Conservation (phyloP, 2,888 invertebrate species). For the Eristalinus sepulchralis region DNA sequence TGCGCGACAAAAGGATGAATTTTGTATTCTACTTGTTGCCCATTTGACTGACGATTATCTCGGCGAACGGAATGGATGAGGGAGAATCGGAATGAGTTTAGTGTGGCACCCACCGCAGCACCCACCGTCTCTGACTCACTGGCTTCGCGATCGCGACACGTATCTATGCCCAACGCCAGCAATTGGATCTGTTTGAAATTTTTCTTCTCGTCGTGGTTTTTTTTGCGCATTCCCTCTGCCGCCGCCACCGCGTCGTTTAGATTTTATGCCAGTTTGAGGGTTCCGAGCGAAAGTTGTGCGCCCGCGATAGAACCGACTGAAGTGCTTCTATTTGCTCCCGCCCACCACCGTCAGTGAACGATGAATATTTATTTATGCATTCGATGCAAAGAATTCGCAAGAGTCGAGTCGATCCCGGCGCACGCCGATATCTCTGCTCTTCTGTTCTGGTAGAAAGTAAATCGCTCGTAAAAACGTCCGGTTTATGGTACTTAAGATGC, state of each 20-base stretch:
- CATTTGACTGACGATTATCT: constrained; percentile 13
- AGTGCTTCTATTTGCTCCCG: constrained; percentile 16
- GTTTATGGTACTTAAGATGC: not conserved
- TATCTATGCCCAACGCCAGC: not conserved
- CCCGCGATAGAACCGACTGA: constrained; percentile 14
- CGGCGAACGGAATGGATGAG: not conserved
- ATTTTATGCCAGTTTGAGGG: constrained; percentile 44
- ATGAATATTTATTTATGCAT: constrained; percentile 61
- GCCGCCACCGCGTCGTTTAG: not conserved
- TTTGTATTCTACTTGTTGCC: not conserved
- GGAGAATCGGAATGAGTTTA: constrained; percentile 38
- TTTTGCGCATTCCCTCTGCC: not conserved
- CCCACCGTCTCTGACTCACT: constrained; percentile 35
- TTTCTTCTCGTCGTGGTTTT: not conserved
- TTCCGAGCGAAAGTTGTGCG: constrained; percentile 50
- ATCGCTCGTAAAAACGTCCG: not conserved
- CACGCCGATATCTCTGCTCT: not conserved
- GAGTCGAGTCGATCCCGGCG: constrained; percentile 6
- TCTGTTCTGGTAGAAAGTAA: constrained; percentile 41
- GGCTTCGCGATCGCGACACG: constrained; percentile 31
- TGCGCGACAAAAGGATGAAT: constrained; percentile 17
- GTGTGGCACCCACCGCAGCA: constrained; percentile 57
- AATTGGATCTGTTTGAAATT: not conserved
- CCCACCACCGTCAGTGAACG: constrained; percentile 23
- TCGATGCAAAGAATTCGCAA: constrained; percentile 51